These are phyloP conservation scores for Alauda arvensis DNA, from an alignment of 2,797 vertebrate species.

Conservation along the genomic window DNA sequence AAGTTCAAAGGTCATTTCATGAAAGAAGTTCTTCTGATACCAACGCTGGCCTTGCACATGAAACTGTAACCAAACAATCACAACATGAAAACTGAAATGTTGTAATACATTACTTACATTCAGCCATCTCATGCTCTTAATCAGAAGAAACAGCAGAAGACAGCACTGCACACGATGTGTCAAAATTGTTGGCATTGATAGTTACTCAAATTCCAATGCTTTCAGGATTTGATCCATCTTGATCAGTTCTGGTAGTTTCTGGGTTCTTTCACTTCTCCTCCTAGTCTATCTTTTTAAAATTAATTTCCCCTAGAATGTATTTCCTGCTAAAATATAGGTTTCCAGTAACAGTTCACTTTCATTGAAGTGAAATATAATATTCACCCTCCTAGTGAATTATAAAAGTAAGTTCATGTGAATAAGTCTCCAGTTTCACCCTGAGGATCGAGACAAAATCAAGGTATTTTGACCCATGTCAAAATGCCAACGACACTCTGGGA, in stretches of 20 bases:
- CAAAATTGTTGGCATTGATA: background rate
- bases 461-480: background rate
- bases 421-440: background rate
- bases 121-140: background rate
- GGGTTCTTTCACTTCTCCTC: background rate
- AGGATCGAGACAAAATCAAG: background rate
- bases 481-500: background rate
- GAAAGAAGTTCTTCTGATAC: slow-evolving; percentile 80
- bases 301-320: background rate
- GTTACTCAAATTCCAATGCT: background rate
- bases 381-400: background rate
- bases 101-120: background rate
- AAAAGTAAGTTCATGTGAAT: background rate
- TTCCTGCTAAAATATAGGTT: background rate
- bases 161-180: background rate
- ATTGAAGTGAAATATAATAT: background rate
- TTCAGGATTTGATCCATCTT: background rate
- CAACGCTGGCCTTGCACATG: slow-evolving; percentile 78
- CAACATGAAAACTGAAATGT: background rate
- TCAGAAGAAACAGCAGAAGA: background rate
- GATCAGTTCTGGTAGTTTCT: background rate
- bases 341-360: background rate
- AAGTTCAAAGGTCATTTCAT: slow-evolving; percentile 70
- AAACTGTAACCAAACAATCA: slow-evolving; percentile 74
- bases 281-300: background rate